phyloP scores from a whole-genome alignment of 2,797 vertebrate species.

The Zalophus californianus region DNA sequence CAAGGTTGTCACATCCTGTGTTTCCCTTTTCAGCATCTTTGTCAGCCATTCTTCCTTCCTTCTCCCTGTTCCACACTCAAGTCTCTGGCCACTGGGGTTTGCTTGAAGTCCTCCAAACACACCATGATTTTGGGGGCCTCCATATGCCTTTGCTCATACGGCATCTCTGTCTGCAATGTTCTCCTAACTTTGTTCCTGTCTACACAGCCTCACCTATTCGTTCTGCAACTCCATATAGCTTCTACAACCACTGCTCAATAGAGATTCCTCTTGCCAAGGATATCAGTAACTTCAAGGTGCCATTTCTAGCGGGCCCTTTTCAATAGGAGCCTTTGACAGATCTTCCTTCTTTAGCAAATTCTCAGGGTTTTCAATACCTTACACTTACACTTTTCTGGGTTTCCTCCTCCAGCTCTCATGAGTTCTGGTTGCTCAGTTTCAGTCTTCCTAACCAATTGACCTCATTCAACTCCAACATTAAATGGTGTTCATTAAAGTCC shows the following conservation, averaged over 20 bases:
- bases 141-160: background rate
- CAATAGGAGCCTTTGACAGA: background rate
- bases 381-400: background rate
- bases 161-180: background rate
- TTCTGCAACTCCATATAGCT: background rate
- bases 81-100: background rate
- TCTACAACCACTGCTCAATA: background rate
- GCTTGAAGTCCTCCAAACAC: background rate
- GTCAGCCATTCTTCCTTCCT: background rate
- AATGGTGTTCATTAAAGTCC: background rate
- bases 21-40: background rate
- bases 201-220: background rate
- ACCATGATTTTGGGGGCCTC: background rate
- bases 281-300: background rate
- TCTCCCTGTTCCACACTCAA: background rate
- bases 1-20: background rate
- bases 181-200: background rate
- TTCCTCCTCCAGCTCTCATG: background rate
- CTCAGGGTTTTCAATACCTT: background rate
- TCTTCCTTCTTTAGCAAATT: background rate
- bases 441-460: background rate
- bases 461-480: background rate
- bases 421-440: background rate
- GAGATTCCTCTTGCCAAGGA: background rate
- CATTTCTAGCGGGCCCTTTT: background rate